These are phyloP conservation scores for Sebastes flavidus DNA, from an alignment of 2,797 vertebrate genomes.

Conservation along the genomic window DNA sequence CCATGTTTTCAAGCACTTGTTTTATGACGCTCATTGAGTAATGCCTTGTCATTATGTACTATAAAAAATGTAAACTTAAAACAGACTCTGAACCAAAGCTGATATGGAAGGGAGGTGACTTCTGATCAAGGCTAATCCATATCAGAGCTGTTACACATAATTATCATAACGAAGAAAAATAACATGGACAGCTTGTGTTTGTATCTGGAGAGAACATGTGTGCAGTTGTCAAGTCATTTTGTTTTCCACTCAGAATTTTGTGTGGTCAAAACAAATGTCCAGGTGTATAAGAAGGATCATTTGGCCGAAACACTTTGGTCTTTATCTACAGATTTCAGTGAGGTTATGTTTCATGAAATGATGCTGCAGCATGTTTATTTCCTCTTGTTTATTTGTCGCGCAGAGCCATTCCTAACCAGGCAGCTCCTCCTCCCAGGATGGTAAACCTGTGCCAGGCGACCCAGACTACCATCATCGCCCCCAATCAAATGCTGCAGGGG, in stretches of 20 bases:
- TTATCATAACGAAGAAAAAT: not conserved
- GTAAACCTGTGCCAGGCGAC: conserved; percentile 88
- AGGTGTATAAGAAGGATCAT: not conserved
- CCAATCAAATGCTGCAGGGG: conserved; percentile 94
- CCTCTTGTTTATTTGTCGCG: conserved; percentile 3
- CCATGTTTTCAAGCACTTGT: not conserved
- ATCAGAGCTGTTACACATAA: not conserved
- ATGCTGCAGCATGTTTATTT: not conserved
- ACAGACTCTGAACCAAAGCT: not conserved
- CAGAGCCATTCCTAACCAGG: conserved; percentile 74
- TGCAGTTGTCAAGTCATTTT: not conserved
- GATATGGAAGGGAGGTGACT: not conserved
- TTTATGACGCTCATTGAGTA: not conserved
- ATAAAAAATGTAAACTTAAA: not conserved
- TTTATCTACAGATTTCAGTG: not conserved
- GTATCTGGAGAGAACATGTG: not conserved
- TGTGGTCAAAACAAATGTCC: not conserved
- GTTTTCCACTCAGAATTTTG: not conserved
- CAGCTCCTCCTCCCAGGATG: conserved; percentile 79
- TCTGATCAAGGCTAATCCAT: not conserved
- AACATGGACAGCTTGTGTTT: not conserved
- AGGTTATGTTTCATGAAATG: not conserved
- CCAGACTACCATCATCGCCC: conserved; percentile 87
- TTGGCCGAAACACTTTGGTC: not conserved
- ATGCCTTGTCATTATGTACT: not conserved